Evolutionary conservation across 2,797 vertebrate genomes (phyloP).

Genomic region (Semaprochilodus insignis): DNA sequence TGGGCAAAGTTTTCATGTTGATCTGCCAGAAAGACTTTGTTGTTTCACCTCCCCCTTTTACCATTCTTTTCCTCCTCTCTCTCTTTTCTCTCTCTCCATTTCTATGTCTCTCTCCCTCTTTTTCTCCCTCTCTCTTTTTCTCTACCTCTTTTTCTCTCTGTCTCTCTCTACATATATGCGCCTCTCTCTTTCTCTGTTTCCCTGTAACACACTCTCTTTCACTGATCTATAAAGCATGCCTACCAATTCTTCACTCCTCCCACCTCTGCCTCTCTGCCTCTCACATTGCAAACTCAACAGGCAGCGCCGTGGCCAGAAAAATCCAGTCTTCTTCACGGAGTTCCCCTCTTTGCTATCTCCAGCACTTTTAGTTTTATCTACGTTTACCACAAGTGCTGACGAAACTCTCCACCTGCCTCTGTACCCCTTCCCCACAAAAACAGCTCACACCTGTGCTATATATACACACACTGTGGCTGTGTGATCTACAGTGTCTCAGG

Average conservation of each 20-base stretch:
- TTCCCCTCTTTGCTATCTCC: constrained; percentile 30
- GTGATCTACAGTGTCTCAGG: constrained; percentile 72
- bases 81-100: background rate
- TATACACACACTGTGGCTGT: constrained; percentile 69
- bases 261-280: constrained; percentile 6
- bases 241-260: too few species aligned
- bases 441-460: constrained; percentile 54
- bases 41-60: constrained; percentile 49
- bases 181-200: too few species aligned
- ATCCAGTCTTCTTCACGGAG: constrained; percentile 37
- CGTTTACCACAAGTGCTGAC: background rate
- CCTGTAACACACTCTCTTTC: too few species aligned
- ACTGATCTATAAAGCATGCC: too few species aligned
- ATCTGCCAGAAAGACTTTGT: constrained; percentile 49
- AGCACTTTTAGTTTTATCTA: constrained; percentile 21
- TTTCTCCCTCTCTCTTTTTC: too few species aligned
- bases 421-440: background rate
- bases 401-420: background rate
- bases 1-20: constrained; percentile 55
- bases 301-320: constrained; percentile 32
- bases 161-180: too few species aligned
- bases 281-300: constrained; percentile 34
- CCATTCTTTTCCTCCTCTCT: constrained; percentile 31
- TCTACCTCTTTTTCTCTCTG: too few species aligned
- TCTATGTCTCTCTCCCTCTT: too few species aligned